Evolutionary conservation across 2,797 vertebrate species (phyloP), one percentile per base, ranked within the genome.

Genomic region (Hyperoplus lanceolatus): DNA sequence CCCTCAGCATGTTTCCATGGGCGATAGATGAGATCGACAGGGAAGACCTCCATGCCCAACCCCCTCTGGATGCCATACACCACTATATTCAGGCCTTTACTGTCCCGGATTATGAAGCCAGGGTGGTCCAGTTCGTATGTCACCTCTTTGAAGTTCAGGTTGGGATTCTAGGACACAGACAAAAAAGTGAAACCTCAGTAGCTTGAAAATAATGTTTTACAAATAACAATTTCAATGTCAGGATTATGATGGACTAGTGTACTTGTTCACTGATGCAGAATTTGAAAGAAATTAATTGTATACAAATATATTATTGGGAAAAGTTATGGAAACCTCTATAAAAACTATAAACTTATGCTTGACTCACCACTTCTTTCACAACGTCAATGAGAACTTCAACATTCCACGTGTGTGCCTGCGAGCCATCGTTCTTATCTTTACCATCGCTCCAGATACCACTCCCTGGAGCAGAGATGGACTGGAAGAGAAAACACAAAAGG

Each of bases 391-490:
- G 95, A 87, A 99, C 97, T 88, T 99, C 98, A 2, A 99, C 98
- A 73, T 99, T 99, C 98, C 98, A 99, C 0, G 97, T 98, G 89
- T 98, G 98, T 8, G 95, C 96, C 94, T 99, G 98, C 2, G 97
- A 95, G 61, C 96, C 94, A 0, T 99, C 98, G n/a, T 95, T 99
- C 92, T 99, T 99, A 92, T 99, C 98, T 78, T 99, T 99, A 12
- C 98, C 98, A 46, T 99, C 98, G 80, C 98, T 99, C 98, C 98
- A 99, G 92, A 99, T 99, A 14, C 98, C 97, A 92, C 98, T 98
- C 67, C 98, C 98, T 83, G 98, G 98, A 90, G 97, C 96, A 65
- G 97, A 96, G 87, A 99, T 99, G 55, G 97, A 98, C 98, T 99
- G 88, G 0, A 13, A 48, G 41, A 71, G 16, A 65, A 58, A 65